Conservation (phyloP, 2,113 vertebrate genomes). For the human region GRCh38 chr7:34052501-34053000, state of each 20-base stretch:
- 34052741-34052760: not conserved
- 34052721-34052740: not conserved
- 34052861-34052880: not conserved
- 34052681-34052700: constrained; percentile 21
- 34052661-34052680: not conserved
- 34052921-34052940: not conserved
- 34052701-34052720: not conserved
- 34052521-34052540: not conserved
- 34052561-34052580: not conserved
- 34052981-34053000: not conserved
- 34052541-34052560: not conserved
- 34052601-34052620: not conserved
- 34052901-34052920: not conserved
- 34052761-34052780: not conserved
- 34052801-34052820: not conserved
- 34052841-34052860: not conserved
- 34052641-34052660: not conserved
- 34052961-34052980: not conserved
- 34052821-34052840: not conserved
- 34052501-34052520: not conserved
- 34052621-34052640: not conserved
- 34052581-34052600: not conserved
- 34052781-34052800: not conserved
- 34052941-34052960: not conserved
- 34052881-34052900: not conserved